A percentile compares a stretch with the other conserved stretches of the same genome.
Conservation (phyloP, 2,113 vertebrate genomes). For the Xenopus laevis region DNA sequence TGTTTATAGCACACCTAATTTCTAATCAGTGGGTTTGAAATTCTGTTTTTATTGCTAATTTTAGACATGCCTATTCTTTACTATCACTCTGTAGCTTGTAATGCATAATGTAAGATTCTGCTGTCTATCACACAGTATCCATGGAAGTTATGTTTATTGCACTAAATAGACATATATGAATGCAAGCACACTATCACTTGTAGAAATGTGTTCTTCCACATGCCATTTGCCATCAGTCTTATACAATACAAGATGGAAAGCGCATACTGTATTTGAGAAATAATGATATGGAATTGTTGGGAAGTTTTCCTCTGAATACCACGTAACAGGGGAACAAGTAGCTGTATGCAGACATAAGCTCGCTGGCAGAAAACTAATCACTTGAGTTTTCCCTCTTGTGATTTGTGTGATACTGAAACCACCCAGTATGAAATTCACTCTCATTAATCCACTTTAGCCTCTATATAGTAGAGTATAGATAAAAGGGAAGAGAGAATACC, state of each 20-base stretch:
- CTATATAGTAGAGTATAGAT: conserved; percentile 10
- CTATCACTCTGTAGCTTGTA: too few relatives aligned
- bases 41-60: too few relatives aligned
- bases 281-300: neutral
- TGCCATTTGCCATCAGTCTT: neutral
- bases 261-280: neutral
- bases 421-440: conserved; percentile 7
- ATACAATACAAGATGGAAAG: neutral
- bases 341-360: neutral
- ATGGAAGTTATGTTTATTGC: neutral
- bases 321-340: neutral
- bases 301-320: neutral
- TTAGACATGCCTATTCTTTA: too few relatives aligned
- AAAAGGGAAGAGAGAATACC: conserved; percentile 10
- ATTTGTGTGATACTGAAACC: conserved; percentile 7
- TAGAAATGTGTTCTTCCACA: neutral
- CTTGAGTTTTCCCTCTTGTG: conserved; percentile 10
- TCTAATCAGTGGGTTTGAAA: too few relatives aligned
- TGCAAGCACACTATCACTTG: neutral
- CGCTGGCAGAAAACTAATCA: conserved; percentile 11
- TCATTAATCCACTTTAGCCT: conserved; percentile 34
- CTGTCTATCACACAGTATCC: neutral
- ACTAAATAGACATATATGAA: neutral
- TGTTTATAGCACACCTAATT: too few relatives aligned
- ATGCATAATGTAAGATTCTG: too few relatives aligned